phyloP scores from a whole-genome alignment of 2,888 invertebrate genomes.

The Nomada ferruginata region DNA sequence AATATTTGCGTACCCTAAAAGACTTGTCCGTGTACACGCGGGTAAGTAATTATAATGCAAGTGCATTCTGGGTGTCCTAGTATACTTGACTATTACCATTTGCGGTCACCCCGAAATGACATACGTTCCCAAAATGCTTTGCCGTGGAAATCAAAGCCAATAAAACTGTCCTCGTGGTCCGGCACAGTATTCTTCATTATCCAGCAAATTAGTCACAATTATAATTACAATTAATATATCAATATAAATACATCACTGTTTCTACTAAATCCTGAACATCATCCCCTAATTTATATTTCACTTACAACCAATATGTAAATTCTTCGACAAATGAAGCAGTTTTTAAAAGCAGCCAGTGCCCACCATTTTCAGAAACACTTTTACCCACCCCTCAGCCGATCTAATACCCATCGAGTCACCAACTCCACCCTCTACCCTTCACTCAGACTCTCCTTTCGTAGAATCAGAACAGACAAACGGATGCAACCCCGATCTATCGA shows the following conservation, averaged over 20 bases:
- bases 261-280: too few relatives aligned
- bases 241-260: too few relatives aligned
- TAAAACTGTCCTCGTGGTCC: not conserved
- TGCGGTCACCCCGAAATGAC: constrained; percentile 18
- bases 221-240: too few relatives aligned
- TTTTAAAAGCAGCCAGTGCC: not conserved
- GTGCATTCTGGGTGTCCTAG: constrained; percentile 10
- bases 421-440: not conserved
- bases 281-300: too few relatives aligned
- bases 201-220: not conserved
- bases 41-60: constrained; percentile 38
- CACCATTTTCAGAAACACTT: not conserved
- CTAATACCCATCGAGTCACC: not conserved
- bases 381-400: too few relatives aligned
- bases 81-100: constrained; percentile 23
- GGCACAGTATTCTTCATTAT: not conserved
- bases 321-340: not conserved
- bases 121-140: not conserved
- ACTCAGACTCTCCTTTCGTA: not conserved
- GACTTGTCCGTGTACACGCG: constrained; percentile 8
- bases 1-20: constrained; percentile 21
- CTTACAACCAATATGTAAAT: not conserved
- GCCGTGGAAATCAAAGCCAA: constrained; percentile 4
- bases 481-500: constrained; percentile 64
- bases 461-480: constrained; percentile 54